Percentiles rank a stretch among this genome's conserved stretches.
Evolutionary conservation across 2,888 invertebrate species (phyloP).

Genomic region (Limnephilus auricula): DNA sequence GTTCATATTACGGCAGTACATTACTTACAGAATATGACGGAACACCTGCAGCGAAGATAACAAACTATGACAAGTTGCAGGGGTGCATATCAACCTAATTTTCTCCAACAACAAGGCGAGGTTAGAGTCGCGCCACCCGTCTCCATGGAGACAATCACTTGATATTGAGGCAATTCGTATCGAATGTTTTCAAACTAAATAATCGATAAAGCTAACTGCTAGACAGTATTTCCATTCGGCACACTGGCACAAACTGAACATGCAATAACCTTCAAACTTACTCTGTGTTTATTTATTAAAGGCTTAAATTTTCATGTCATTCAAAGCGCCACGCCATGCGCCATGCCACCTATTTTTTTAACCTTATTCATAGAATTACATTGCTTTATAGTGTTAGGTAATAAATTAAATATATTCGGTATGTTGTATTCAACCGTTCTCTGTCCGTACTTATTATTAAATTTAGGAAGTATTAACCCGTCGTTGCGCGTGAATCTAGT

Average conservation of each 20-base stretch:
- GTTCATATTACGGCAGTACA: not conserved
- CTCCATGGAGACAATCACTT: slow-evolving; percentile 23
- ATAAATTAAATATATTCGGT: too few relatives aligned
- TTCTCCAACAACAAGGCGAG: not conserved
- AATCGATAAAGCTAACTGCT: slow-evolving; percentile 3
- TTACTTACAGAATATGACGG: not conserved
- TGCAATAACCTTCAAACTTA: not conserved
- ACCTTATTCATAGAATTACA: too few relatives aligned
- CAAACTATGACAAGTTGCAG: not conserved
- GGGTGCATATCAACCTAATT: slow-evolving; percentile 2
- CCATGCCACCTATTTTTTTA: too few relatives aligned
- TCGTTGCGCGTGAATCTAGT: too few relatives aligned
- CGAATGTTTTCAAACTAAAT: slow-evolving; percentile 20
- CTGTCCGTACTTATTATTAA: too few relatives aligned
- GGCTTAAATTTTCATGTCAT: not conserved
- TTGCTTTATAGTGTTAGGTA: too few relatives aligned
- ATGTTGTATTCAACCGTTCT: too few relatives aligned
- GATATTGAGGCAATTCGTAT: not conserved
- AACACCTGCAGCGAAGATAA: not conserved
- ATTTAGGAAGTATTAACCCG: too few relatives aligned
- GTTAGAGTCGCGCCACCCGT: not conserved
- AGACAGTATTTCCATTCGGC: not conserved
- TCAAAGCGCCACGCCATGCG: not conserved
- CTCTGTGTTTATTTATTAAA: not conserved
- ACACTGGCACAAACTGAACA: not conserved